Base-by-base conservation (phyloP, 2,888 invertebrate species). In the Hecatera dysodea region DNA sequence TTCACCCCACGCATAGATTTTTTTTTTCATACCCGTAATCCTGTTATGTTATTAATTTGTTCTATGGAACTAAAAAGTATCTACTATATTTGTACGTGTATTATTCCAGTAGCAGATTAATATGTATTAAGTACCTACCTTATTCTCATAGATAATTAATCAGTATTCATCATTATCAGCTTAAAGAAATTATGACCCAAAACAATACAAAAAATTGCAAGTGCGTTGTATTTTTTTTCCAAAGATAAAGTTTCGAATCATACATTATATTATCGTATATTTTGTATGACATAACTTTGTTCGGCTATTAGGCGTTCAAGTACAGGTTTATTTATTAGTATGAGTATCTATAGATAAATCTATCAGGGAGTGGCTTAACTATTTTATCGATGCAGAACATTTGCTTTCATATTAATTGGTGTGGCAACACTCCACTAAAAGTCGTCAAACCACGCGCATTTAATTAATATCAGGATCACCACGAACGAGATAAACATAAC, bases 281-380 rank as follows among this genome's bases (percentile, higher is more conserved):
- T 52, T 62, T n/a, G 33, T 57, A 19, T 59, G 52, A 75, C 39
- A 57, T 75, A 68, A 75, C 56, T 52, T 29, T 44, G 39, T 62
- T 42, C 1, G 15, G 39, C 22, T 67, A 46, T 22, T 29, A 22
- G 39, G 29, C 8, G 44, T 68, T 62, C 57, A 67, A 75, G 52
- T 61, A 19, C 44, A 53, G 24, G n/a, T 73, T 64, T 33, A 72
- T 59, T 65, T 46, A 60, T 72, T 55, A 42, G 12, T 53, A 0
- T n/a, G n/a, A n/a, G n/a, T n/a, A n/a, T 11, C 11, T 9, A 63
- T 39, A 29, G 44, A 72, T 72, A 44, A 24, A 52, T 27, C 36
- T 27, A 50, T 72, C 48, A 57, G 19, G 36, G 11, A 17, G 22
- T 36, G 9, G 29, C 46, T 36, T 42, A 48, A 33, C n/a, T 42